A percentile compares a stretch with the other conserved stretches of the same genome.
These are phyloP conservation scores for Meloidogyne exigua DNA, from an alignment of 1,140 invertebrate species.

Conservation along the genomic window DNA sequence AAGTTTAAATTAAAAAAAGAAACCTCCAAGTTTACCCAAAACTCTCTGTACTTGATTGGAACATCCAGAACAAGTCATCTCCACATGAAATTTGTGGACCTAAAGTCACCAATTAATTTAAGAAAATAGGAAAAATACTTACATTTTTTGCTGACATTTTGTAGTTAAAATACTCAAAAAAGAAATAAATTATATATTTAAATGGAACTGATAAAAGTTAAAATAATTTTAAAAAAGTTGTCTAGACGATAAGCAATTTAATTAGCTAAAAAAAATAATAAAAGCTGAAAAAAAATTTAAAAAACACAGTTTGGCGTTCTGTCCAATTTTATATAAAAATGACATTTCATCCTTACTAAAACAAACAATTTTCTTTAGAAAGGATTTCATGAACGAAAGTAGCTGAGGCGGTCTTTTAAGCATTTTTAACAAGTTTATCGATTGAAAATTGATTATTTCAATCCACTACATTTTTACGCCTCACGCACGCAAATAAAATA, in stretches of 20 bases:
- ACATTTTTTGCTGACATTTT: no score
- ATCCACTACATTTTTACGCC: neutral
- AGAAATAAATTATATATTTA: neutral
- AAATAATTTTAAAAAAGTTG: neutral
- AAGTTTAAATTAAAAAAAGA: neutral
- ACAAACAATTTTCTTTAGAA: no score
- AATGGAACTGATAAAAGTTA: neutral
- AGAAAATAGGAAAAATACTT: neutral
- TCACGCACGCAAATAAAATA: neutral
- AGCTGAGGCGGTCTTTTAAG: no score
- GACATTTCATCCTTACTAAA: neutral
- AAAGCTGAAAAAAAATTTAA: neutral
- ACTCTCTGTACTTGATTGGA: constrained; percentile 46
- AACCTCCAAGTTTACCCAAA: constrained; percentile 49
- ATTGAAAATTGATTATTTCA: neutral
- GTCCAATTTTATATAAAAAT: neutral
- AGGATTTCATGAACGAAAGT: neutral
- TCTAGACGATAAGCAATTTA: neutral
- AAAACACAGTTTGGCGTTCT: neutral
- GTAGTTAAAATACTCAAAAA: no score
- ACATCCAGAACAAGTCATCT: constrained; percentile 48
- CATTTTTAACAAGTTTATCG: neutral
- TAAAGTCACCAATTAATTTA: neutral
- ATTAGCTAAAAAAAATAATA: neutral
- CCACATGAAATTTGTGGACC: constrained; percentile 33